These are phyloP conservation scores for Oligia latruncula DNA, from an alignment of 2,888 invertebrate genomes.

Conservation along the genomic window DNA sequence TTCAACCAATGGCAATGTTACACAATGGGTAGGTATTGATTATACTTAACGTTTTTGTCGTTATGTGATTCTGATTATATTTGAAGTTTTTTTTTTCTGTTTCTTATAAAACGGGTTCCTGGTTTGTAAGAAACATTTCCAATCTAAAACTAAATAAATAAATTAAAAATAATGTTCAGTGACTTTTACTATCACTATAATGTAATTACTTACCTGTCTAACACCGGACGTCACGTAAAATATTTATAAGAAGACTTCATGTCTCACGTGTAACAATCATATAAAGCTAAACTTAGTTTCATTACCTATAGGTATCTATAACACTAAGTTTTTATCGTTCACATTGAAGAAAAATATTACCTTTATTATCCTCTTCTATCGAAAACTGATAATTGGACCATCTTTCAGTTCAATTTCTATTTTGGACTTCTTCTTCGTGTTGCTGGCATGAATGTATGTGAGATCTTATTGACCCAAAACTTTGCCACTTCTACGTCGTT, in stretches of 20 bases:
- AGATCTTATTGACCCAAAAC: not conserved
- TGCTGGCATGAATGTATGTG: not conserved
- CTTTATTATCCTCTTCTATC: not conserved
- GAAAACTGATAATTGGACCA: not conserved
- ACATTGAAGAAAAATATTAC: not conserved
- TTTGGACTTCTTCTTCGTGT: not conserved
- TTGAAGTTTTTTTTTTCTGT: conserved; percentile 18
- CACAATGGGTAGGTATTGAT: conserved; percentile 20
- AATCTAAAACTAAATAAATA: conserved; percentile 31
- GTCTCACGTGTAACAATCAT: not conserved
- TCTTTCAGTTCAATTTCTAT: not conserved
- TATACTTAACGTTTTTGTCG: conserved; percentile 11
- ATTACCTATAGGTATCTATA: not conserved
- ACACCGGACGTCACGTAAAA: conserved; percentile 22
- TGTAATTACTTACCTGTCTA: conserved; percentile 12
- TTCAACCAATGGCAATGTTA: conserved; percentile 14
- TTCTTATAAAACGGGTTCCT: conserved; percentile 2
- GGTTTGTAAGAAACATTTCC: conserved; percentile 26
- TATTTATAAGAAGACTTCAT: not conserved
- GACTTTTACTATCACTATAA: conserved; percentile 33
- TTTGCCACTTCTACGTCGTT: not conserved
- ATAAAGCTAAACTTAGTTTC: not conserved
- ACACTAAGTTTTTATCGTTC: not conserved
- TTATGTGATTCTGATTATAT: not conserved
- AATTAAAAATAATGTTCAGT: conserved; percentile 34